These are phyloP conservation scores for Formicarius rufipectus DNA, from an alignment of 2,113 vertebrate species.

Conservation along the genomic window DNA sequence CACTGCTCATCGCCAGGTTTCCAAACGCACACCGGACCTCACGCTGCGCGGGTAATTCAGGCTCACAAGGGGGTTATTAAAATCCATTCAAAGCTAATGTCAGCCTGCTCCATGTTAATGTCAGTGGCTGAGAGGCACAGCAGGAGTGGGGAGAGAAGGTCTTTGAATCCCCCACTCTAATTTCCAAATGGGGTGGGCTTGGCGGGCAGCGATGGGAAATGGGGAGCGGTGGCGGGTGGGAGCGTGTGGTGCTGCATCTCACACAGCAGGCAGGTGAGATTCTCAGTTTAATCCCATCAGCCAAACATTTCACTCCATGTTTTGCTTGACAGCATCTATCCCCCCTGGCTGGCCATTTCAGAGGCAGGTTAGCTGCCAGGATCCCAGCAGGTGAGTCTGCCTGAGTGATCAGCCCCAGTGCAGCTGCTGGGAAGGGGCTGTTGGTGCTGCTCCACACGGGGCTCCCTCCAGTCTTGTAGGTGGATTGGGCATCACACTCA, in stretches of 20 bases:
- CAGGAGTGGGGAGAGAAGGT: background rate
- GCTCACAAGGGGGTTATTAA: constrained; percentile 35
- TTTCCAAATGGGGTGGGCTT: background rate
- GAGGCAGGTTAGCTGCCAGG: background rate
- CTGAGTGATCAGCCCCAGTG: background rate
- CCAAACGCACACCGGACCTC: background rate
- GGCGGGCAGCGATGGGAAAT: background rate
- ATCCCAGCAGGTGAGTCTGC: background rate
- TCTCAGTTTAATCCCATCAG: background rate
- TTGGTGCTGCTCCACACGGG: background rate
- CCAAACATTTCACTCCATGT: background rate
- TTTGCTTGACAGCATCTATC: background rate
- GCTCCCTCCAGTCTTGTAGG: background rate
- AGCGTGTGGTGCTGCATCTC: background rate
- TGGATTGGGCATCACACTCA: background rate
- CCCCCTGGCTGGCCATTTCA: background rate
- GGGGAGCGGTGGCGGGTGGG: rapidly evolving
- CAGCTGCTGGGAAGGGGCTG: background rate
- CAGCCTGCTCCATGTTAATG: constrained; percentile 11
- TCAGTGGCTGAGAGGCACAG: constrained; percentile 47
- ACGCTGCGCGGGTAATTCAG: background rate
- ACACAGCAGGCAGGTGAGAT: background rate
- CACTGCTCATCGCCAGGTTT: background rate
- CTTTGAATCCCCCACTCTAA: constrained; percentile 15
- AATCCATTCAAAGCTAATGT: constrained; percentile 50